Percentiles rank a stretch among this genome's conserved stretches.
Conservation (phyloP, 2,888 invertebrate genomes). For the Dascillus cervinus region DNA sequence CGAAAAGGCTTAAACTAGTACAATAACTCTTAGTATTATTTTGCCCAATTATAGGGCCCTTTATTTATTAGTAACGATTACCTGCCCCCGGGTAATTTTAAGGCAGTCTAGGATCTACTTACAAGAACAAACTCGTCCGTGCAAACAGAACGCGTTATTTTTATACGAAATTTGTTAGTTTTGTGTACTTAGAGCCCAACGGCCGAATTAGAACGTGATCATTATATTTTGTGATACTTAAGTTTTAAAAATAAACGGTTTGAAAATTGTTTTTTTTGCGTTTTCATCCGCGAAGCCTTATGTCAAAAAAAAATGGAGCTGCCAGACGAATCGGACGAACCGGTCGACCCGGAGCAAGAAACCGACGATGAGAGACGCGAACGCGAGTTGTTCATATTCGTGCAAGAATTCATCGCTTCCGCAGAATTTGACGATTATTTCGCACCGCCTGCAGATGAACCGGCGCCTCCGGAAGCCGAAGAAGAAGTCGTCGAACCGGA, state of each 20-base stretch:
- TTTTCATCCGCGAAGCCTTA: conserved; percentile 1
- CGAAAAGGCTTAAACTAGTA: conserved; percentile 4
- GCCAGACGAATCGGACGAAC: not conserved
- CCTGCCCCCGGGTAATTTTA: too few species aligned
- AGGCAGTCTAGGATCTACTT: too few species aligned
- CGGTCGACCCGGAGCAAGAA: conserved; percentile 3
- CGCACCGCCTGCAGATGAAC: not conserved
- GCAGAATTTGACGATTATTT: conserved; percentile 4
- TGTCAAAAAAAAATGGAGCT: conserved; percentile 2
- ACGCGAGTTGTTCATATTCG: conserved; percentile 7
- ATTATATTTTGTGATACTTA: too few species aligned
- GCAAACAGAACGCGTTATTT: too few species aligned
- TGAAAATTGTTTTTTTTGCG: conserved; percentile 2
- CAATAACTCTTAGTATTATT: too few species aligned
- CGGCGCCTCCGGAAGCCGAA: not conserved
- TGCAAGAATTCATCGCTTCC: conserved; percentile 10
- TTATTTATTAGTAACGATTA: too few species aligned
- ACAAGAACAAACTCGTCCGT: too few species aligned
- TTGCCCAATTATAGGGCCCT: too few species aligned
- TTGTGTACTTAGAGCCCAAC: too few species aligned
- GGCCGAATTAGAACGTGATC: too few species aligned
- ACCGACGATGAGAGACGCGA: conserved; percentile 5
- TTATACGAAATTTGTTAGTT: too few species aligned
- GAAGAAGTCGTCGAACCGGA: not conserved
- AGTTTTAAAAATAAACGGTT: too few species aligned